Conservation (phyloP, 2,113 vertebrate species). For the Rhabdomys dilectus region DNA sequence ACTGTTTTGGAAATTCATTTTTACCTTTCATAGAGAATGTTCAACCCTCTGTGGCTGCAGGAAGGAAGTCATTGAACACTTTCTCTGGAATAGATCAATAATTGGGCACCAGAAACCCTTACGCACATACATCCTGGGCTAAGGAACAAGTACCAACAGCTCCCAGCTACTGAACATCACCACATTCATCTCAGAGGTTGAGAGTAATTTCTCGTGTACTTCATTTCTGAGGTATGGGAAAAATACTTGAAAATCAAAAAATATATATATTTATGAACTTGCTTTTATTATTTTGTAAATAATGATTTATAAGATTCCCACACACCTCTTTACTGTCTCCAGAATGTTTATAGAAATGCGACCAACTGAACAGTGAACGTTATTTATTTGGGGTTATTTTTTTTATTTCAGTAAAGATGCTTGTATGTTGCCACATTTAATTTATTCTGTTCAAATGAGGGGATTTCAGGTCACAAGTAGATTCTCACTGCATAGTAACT, state of each 20-base stretch:
- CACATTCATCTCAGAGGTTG: neutral
- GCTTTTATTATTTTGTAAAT: slow-evolving; percentile 13
- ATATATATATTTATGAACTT: slow-evolving; percentile 4
- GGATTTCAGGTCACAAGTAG: neutral
- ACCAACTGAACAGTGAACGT: neutral
- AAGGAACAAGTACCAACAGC: neutral
- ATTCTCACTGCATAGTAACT: neutral
- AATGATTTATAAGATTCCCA: neutral
- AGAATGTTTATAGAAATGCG: neutral
- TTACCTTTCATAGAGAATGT: neutral
- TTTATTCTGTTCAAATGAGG: neutral
- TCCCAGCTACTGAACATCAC: neutral
- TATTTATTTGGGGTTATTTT: neutral
- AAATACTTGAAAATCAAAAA: slow-evolving; percentile 29
- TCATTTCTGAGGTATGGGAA: neutral
- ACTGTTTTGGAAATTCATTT: slow-evolving; percentile 16
- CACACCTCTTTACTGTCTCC: neutral
- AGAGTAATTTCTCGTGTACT: neutral
- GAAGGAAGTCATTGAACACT: neutral
- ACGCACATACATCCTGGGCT: too few species aligned
- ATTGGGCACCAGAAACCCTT: neutral
- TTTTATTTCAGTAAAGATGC: neutral
- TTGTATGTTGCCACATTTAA: neutral
- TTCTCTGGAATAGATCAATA: neutral
- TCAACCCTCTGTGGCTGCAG: neutral